Evolutionary conservation across 2,888 invertebrate genomes (phyloP), one percentile per base, ranked within the genome.

Genomic region (Luffia ferchaultella): DNA sequence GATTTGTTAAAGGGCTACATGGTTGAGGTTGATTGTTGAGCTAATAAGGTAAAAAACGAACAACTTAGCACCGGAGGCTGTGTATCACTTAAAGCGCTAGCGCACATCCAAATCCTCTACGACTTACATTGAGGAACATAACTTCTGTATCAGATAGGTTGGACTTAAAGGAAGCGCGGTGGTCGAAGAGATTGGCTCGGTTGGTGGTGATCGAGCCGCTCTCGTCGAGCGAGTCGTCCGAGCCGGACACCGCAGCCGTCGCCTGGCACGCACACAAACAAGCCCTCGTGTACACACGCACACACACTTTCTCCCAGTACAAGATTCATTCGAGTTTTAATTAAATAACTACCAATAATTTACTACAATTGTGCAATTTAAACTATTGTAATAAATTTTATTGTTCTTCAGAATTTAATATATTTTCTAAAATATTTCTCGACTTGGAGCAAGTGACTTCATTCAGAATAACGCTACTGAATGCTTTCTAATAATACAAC

Each of bases 101-200:
- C 12, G 30, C 30, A 30, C 30, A 30, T 30, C 30, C 30, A 30
- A 3, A 30, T 30, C 30, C 30, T 30, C 69, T 70, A 73, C 61
- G 79, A 88, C 90, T 90, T 89, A 95, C 94, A 87, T 93, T 92
- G 76, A 92, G 89, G 72, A 92, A 90, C 82, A 94, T 93, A 70
- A 93, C 92, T 86, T 97, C 97, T 68, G 95, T 96, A 79, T 97
- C 97, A 62, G 96, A 97, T 66, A 96, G 93, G 62, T 96, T 94
- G 63, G 95, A 95, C 69, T 96, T 90, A 86, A 94, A 92, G 73
- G 88, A 91, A 72, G 88, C 89, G 75, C 89, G 89, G 76, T 87
- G 91, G 73, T 87, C 89, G 86, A 87, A 91, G 65, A 91, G 90
- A 65, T 87, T 87, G 63, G 87, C 87, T 62, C 93, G 89, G 82